Base-by-base conservation (phyloP, 2,888 invertebrate species). In the Thysanoteuthis rhombus region DNA sequence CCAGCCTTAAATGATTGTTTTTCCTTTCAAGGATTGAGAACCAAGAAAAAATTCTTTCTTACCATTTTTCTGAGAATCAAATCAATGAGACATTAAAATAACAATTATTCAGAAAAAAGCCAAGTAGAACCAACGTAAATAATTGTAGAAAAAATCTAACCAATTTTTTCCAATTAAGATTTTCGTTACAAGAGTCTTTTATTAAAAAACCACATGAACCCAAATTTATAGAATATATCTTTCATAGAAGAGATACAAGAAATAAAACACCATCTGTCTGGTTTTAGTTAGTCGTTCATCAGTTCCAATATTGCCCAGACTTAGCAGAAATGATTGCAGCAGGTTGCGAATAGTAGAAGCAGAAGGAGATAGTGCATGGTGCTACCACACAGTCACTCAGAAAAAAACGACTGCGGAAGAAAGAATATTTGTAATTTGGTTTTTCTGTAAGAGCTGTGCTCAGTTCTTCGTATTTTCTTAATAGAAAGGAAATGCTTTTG, bases 251-350 rank as follows among this genome's bases (percentile, higher is more conserved):
- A n/a, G 75, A 75, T 19, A 75, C 16, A 75, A 75, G n/a, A n/a
- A 75, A n/a, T 75, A 75, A 75, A n/a, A n/a, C n/a, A 75, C n/a
- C 75, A n/a, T 75, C 75, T 36, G 75, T 75, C 75, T 75, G n/a
- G 12, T n/a, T 12, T 75, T 12, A n/a, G 36, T n/a, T 75, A 75
- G 75, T 75, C n/a, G 75, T 75, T 75, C 75, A n/a, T 75, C 75
- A 36, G 75, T 75, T 75, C n/a, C 75, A 36, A 75, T 75, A n/a
- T 75, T 75, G n/a, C 75, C 75, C n/a, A 75, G 75, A 75, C n/a
- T 75, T 75, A 75, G 75, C 75, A 75, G n/a, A 75, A 75, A 75
- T 75, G 75, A 75, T 75, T 75, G 75, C 75, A n/a, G 75, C 75
- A 75, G 75, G 75, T 75, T 75, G 75, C 75, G 16, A 75, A 75